These are phyloP conservation scores for Tragelaphus oryx DNA, from an alignment of 2,797 vertebrate species.

Conservation along the genomic window DNA sequence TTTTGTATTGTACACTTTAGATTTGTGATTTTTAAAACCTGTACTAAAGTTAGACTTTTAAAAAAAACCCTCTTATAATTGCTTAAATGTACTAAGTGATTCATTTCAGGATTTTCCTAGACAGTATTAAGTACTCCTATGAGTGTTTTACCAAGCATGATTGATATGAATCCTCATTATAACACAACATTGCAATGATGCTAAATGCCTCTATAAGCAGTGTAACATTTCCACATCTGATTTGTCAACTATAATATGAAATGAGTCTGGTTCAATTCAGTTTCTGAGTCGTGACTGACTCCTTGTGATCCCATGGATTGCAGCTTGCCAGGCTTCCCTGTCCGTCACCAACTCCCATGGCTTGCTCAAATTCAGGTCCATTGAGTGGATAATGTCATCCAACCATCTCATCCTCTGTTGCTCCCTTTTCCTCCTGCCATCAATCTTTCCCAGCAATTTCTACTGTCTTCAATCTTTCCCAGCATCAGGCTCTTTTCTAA, in stretches of 20 bases:
- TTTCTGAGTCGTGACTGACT: background rate
- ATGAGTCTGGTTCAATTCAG: background rate
- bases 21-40: background rate
- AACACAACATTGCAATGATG: background rate
- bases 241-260: background rate
- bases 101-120: background rate
- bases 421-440: background rate
- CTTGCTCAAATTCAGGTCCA: background rate
- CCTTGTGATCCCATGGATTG: rapidly evolving
- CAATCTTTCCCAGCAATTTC: too few relatives aligned
- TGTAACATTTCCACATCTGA: background rate
- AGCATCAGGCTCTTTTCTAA: background rate
- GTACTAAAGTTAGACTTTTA: background rate
- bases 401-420: background rate
- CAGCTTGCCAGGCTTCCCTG: background rate
- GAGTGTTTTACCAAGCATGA: background rate
- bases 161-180: background rate
- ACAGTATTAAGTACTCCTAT: background rate
- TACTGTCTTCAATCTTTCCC: background rate
- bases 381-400: background rate
- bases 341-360: background rate
- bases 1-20: background rate
- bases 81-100: background rate
- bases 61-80: background rate
- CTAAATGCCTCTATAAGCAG: background rate